A percentile compares a stretch with the other conserved stretches of the same genome.
These are phyloP conservation scores for Ganaspis brasiliensis DNA, from an alignment of 2,888 invertebrate species.

Conservation along the genomic window DNA sequence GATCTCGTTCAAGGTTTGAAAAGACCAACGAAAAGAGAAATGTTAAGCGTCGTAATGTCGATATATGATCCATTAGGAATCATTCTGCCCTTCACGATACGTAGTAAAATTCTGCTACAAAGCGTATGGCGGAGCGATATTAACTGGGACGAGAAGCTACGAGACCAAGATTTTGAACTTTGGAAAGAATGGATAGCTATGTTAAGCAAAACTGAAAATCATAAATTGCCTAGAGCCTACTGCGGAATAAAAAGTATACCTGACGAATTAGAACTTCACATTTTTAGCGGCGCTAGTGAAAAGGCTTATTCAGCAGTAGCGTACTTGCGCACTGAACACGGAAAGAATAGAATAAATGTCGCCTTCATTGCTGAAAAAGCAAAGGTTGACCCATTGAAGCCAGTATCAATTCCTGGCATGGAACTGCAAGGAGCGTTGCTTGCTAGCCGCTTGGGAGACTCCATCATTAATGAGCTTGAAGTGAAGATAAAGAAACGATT, in stretches of 20 bases:
- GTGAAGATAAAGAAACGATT: background rate
- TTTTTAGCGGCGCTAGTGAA: background rate
- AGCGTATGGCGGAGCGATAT: background rate
- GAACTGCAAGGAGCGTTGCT: slow-evolving; percentile 42
- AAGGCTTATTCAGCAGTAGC: background rate
- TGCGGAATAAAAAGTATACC: too few relatives aligned
- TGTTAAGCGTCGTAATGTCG: background rate
- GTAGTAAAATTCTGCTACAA: background rate
- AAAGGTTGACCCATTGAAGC: slow-evolving; percentile 43
- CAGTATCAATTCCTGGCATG: slow-evolving; percentile 36
- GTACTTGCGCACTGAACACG: background rate
- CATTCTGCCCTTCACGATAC: background rate
- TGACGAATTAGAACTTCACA: background rate
- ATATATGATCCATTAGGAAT: background rate
- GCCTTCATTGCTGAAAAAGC: slow-evolving; percentile 15
- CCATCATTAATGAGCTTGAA: slow-evolving; percentile 24
- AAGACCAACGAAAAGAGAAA: background rate
- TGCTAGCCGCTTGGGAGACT: slow-evolving; percentile 24
- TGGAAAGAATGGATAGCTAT: background rate
- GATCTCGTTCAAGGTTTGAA: background rate
- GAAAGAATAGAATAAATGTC: background rate
- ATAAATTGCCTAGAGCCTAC: background rate
- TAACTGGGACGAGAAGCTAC: background rate
- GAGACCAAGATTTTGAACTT: background rate
- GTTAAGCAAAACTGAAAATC: background rate